A percentile compares a stretch with the other conserved stretches of the same genome.
Conservation (phyloP, 2,888 invertebrate genomes). For the Cataglyphis albicans region DNA sequence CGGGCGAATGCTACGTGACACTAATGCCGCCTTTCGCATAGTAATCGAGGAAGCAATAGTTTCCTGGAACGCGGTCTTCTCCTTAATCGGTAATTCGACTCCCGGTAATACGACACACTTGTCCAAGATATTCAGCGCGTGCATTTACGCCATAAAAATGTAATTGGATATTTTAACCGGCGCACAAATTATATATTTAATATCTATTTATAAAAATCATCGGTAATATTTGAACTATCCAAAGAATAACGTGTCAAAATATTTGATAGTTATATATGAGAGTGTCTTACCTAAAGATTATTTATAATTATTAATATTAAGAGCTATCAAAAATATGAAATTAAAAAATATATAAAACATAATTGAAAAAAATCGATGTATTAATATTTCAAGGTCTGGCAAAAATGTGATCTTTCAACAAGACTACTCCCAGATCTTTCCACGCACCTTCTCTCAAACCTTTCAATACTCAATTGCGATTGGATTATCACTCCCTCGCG, state of each 20-base stretch:
- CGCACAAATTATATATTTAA: not conserved
- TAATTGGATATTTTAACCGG: conserved; percentile 27
- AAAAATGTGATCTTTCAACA: not conserved
- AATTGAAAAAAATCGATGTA: not conserved
- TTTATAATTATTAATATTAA: not conserved
- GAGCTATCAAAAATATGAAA: not conserved
- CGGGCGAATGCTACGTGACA: conserved; percentile 42
- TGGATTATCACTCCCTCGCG: conserved; percentile 7
- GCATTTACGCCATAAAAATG: conserved; percentile 19
- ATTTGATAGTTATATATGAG: not conserved
- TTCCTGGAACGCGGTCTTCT: conserved; percentile 52
- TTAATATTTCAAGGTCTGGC: not conserved
- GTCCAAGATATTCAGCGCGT: conserved; percentile 29
- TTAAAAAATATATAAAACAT: not conserved
- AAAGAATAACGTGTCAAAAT: conserved; percentile 4
- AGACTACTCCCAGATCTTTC: not conserved
- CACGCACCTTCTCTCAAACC: not conserved
- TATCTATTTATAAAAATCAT: conserved; percentile 3
- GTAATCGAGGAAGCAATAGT: conserved; percentile 51
- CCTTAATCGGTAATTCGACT: conserved; percentile 60
- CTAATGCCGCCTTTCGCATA: conserved; percentile 48
- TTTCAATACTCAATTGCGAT: not conserved
- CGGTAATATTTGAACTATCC: conserved; percentile 7
- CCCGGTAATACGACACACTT: conserved; percentile 39
- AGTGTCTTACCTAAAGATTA: not conserved